These are phyloP conservation scores for Brachionus manjavacas DNA, from an alignment of 1,140 invertebrate species.

Conservation along the genomic window DNA sequence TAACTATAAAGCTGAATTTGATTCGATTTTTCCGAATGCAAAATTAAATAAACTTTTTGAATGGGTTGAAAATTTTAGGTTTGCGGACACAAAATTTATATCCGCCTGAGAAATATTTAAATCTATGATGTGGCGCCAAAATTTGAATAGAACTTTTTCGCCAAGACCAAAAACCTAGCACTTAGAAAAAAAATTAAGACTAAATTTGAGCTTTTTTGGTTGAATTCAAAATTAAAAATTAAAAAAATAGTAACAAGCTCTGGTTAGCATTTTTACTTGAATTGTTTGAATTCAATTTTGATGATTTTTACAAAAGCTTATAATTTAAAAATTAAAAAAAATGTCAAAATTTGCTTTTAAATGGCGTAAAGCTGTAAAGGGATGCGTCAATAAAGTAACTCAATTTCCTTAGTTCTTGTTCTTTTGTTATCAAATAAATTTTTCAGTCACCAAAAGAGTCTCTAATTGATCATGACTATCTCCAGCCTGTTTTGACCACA, in stretches of 20 bases:
- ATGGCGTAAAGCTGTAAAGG: conserved; percentile 32
- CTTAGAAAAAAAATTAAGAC: not conserved
- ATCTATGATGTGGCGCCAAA: not conserved
- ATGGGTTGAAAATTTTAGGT: not conserved
- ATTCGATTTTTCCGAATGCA: not conserved
- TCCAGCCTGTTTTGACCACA: not conserved
- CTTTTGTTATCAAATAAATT: not conserved
- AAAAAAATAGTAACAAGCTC: not conserved
- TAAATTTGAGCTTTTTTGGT: not conserved
- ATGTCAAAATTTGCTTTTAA: conserved; percentile 15
- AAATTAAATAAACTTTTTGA: conserved; percentile 36
- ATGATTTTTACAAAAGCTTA: not conserved
- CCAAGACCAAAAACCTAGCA: not conserved
- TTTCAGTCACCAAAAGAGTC: conserved; percentile 2
- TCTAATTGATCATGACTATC: not conserved
- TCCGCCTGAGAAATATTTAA: not conserved
- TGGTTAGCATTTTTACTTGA: not conserved
- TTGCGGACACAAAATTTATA: not conserved
- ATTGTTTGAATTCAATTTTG: not conserved
- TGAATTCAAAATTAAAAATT: not conserved
- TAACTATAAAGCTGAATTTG: not conserved
- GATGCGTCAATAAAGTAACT: conserved; percentile 18
- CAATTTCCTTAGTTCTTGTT: too few relatives aligned
- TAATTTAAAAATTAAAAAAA: not conserved
- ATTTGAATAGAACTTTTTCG: not conserved